Evolutionary conservation across 1,140 invertebrate genomes (phyloP), one percentile per base, ranked within the genome.

Genomic region (Drosophila serrata): DNA sequence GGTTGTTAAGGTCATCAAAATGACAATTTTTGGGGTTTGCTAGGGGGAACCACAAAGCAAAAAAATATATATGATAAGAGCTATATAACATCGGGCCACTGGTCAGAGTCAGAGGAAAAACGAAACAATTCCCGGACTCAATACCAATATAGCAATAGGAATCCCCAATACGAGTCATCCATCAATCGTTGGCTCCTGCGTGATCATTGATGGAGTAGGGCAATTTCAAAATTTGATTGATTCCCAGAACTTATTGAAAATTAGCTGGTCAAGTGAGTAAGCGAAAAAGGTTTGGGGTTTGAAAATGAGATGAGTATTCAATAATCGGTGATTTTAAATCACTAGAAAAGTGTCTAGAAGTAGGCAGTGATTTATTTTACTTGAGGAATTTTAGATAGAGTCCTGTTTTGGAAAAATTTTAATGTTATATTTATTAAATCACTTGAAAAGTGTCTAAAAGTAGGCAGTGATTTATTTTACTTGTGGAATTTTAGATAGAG

Each of bases 1-100:
- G 51, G 49, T 70, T 72, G 69, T 72, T 72, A 72, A 72, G 69
- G 69, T 72, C 69, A 72, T 72, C 69, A 72, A 72, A 72, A 72
- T 72, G 68, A 72, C 68, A 49, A 72, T 72, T 59, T 59, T 72
- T 12, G 55, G 43, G n/a, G n/a, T n/a, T n/a, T 19, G 15, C 9
- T 27, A 63, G 49, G 7, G 33, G 27, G 19, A 67, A 39, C 51
- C 35, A 35, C 46, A 39, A n/a, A n/a, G 46, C 4, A 42, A 19
- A 45, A 63, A 53, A 39, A 39, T 29, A 58, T n/a, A n/a, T n/a
- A n/a, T n/a, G 42, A 72, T 59, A 46, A 40, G 53, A 72, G 69
- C 51, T 4, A 51, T 49, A 12, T 48, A 39, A 42, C 46, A 69
- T 69, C 31, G 64, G 64, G 33, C 27, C 51, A 39, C 46, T 72